A percentile compares a stretch with the other conserved stretches of the same genome.
Conservation (phyloP, 2,113 vertebrate genomes). For the Cryptotis parvus region DNA sequence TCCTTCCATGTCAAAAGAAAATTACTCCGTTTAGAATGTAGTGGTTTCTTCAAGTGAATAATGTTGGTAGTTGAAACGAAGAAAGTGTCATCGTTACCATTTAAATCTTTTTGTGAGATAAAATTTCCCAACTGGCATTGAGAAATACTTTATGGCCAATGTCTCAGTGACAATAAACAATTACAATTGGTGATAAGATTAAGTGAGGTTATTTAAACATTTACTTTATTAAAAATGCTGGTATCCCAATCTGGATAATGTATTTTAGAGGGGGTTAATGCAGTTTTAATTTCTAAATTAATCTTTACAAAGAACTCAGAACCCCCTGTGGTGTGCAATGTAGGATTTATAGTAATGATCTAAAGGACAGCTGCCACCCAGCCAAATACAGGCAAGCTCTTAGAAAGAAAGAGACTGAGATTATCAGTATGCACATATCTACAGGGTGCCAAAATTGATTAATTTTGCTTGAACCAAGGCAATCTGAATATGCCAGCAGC, state of each 20-base stretch:
- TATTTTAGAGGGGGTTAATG: constrained; percentile 61
- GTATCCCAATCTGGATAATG: constrained; percentile 50
- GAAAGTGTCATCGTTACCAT: background rate
- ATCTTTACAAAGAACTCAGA: constrained; percentile 58
- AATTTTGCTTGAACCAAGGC: background rate
- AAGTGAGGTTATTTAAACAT: constrained; percentile 37
- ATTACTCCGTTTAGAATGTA: constrained; percentile 16
- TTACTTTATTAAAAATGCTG: constrained; percentile 60
- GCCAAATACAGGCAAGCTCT: background rate
- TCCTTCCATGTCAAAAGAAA: background rate
- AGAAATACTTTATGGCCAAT: constrained; percentile 5
- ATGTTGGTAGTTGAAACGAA: background rate
- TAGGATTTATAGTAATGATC: constrained; percentile 34
- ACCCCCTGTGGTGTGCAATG: background rate
- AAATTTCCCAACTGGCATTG: background rate
- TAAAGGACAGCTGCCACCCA: constrained; percentile 33
- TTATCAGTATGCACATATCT: background rate
- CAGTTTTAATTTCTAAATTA: constrained; percentile 77
- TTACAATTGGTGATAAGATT: constrained; percentile 57
- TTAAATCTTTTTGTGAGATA: constrained; percentile 26
- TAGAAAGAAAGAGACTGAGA: background rate
- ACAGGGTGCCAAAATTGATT: constrained; percentile 9
- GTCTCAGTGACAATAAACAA: constrained; percentile 32
- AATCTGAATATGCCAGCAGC: constrained; percentile 54
- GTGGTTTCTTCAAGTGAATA: constrained; percentile 20